Base-by-base conservation (phyloP, 1,140 invertebrate genomes). In the Ips nitidus region DNA sequence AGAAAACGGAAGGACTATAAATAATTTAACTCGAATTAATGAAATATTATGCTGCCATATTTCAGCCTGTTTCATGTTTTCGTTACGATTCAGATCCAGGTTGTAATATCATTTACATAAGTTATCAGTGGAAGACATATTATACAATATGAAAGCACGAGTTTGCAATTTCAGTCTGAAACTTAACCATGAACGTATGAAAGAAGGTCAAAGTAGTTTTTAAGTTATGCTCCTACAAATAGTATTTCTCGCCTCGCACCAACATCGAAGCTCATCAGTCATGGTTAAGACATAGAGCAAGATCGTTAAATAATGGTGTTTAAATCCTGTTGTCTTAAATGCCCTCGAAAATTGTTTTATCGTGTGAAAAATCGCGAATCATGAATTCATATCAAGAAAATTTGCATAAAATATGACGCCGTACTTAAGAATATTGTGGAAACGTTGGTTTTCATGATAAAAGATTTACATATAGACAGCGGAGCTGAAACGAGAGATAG, bases 281-380 rank as follows among this genome's bases (percentile, higher is more conserved):
- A 72, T 72, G 66, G 66, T 72, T 72, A 72, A 59, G 52, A 37
- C 52, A 37, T 37, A 5, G 52, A 7, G 36, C 52, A 5, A 55
- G 41, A 8, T 65, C 40, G 63, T 58, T 69, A 69, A 72, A 72
- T 72, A 69, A 72, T 72, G 71, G 71, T 66, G 66, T 69, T 72
- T 72, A 69, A 63, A 72, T 72, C 71, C 68, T 60, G 66, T 67
- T 71, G 70, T 71, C 70, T 66, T 68, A 68, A 62, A 65, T 7
- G 41, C 41, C 50, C 62, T 45, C 62, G 62, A 65, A 65, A 65
- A 65, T 65, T 65, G 62, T 65, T 65, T 65, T 45, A 65, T 65
- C 62, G 62, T 56, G 52, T 65, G 62, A 65, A 65, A 65, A 55
- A 65, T 65, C 62, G 62, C 52, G 62, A 41, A 56, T 65, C 50